phyloP scores from a whole-genome alignment of 2,113 vertebrate species.

The Origma solitaria region DNA sequence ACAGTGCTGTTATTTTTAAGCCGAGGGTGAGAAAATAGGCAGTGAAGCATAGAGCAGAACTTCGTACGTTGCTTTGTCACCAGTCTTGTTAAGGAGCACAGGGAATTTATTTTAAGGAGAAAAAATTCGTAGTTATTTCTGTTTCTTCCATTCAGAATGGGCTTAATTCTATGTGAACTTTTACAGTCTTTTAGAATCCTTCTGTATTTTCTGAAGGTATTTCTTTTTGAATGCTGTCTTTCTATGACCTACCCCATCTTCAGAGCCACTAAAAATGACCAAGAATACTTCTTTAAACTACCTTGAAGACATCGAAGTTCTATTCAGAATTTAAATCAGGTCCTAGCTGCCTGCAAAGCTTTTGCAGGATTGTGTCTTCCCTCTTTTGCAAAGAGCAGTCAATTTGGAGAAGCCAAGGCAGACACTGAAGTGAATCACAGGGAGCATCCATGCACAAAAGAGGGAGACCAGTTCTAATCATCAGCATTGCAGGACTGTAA shows the following conservation, averaged over 20 bases:
- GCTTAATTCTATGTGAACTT: not conserved
- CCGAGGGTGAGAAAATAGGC: conserved; percentile 41
- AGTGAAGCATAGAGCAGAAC: not conserved
- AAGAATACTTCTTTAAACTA: not conserved
- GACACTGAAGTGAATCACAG: not conserved
- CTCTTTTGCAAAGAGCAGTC: not conserved
- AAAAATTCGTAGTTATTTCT: not conserved
- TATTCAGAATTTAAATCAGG: not conserved
- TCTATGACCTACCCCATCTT: not conserved
- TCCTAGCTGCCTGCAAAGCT: not conserved
- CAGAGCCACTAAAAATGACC: not conserved
- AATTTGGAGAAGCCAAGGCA: not conserved
- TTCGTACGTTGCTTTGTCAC: conserved; percentile 24
- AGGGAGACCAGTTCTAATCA: not conserved
- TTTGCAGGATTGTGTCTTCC: not conserved
- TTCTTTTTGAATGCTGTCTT: not conserved
- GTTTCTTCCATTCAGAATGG: not conserved
- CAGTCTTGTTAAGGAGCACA: not conserved
- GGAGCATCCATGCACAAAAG: not conserved
- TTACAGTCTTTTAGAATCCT: not conserved
- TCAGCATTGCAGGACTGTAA: not conserved
- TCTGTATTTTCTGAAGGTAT: not conserved
- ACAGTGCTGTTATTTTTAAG: conserved; percentile 61
- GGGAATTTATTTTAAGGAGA: not conserved
- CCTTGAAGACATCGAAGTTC: not conserved